Evolutionary conservation across 2,797 vertebrate species (phyloP).

Genomic region (Scomberomorus guttatus): DNA sequence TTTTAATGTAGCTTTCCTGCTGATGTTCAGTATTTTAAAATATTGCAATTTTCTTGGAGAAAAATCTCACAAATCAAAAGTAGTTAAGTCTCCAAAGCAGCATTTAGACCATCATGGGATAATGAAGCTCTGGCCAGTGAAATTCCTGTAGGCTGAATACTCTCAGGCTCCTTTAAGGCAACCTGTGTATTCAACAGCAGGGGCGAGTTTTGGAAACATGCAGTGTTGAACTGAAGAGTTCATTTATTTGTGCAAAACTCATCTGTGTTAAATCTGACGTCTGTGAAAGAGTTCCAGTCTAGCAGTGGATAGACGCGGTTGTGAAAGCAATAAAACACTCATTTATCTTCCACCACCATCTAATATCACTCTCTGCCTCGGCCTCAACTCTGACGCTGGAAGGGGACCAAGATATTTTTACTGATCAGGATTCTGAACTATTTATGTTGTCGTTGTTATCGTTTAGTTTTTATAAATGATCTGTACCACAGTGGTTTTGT

Average conservation of each 20-base stretch:
- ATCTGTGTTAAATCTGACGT: background rate
- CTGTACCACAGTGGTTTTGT: constrained; percentile 80
- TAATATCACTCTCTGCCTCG: constrained; percentile 7
- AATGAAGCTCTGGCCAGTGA: background rate
- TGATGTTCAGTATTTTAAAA: constrained; percentile 24
- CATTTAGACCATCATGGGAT: background rate
- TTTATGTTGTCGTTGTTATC: constrained; percentile 79
- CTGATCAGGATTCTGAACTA: constrained; percentile 75
- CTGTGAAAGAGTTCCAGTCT: constrained; percentile 11
- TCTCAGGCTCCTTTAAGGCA: background rate
- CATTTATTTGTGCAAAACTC: constrained; percentile 12
- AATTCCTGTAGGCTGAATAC: background rate
- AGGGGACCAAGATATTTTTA: constrained; percentile 82
- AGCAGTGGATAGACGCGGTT: background rate
- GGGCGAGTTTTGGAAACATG: background rate
- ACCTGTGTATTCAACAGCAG: background rate
- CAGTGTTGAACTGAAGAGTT: constrained; percentile 23
- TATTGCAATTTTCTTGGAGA: constrained; percentile 5
- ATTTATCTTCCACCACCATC: constrained; percentile 14
- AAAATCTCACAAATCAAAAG: background rate
- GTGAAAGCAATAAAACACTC: constrained; percentile 66
- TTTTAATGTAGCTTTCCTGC: constrained; percentile 5
- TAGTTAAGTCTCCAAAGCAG: constrained; percentile 11
- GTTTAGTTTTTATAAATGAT: constrained; percentile 78
- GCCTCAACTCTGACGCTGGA: constrained; percentile 41